Evolutionary conservation across 2,113 vertebrate genomes (phyloP), one percentile per base, ranked within the genome.

Genomic region (Nothobranchius furzeri): DNA sequence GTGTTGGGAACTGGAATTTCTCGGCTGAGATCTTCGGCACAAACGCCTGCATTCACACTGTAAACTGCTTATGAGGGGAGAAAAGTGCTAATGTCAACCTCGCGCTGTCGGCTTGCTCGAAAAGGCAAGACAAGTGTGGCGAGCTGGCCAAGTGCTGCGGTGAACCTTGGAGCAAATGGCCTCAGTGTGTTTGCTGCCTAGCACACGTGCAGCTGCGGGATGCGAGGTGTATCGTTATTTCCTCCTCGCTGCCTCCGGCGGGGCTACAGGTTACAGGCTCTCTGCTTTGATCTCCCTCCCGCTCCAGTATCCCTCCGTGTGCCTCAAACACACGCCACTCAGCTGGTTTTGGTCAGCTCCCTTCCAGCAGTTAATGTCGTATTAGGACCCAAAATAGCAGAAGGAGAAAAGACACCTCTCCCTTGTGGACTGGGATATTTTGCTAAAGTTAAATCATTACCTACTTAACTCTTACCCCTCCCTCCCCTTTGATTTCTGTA

Each of bases 141-240:
- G 65, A 73, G 70, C 60, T 47, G 78, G 76, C 84, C 76, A 77
- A 79, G 76, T 60, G 77, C 75, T 83, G 79, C 43, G 73, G 85
- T 84, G 79, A 76, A 64, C 79, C 73, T 55, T 11, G 60, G 79
- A 84, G 79, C 80, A 85, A 50, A 87, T 86, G 81, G 75, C 51
- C 76, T 74, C 80, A 76, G 73, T 85, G 81, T 84, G 74, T 60
- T 74, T 1, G 17, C 64, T 45, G 64, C 76, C 71, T 83, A 52
- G 25, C 43, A 72, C 74, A 70, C 74, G 62, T 54, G 63, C 83
- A 85, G 84, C 82, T 82, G 84, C 20, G 63, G 79, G 76, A 85
- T 83, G 78, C 76, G 85, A 86, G 83, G 76, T 83, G 80, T 85
- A 79, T 86, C 50, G 75, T 80, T 83, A 78, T 82, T 83, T 84